Evolutionary conservation across 2,888 invertebrate species (phyloP).

Genomic region (Coelogynopora nodosa): DNA sequence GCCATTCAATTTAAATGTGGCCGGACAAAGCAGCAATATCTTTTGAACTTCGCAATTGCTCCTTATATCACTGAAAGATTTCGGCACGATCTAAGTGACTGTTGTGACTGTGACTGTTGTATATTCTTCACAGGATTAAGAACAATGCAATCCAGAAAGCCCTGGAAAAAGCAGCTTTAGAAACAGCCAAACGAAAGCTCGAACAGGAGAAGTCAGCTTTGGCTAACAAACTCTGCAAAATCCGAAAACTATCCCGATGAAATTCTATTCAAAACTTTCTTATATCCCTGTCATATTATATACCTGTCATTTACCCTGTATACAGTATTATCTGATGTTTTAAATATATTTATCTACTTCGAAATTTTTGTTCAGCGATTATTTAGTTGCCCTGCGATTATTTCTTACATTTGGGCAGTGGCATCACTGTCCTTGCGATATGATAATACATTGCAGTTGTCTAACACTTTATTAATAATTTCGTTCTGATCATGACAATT

Average conservation of each 20-base stretch:
- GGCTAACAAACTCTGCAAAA: neutral
- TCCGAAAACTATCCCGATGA: neutral
- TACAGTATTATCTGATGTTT: neutral
- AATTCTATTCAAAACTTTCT: neutral
- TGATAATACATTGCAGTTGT: too few relatives aligned
- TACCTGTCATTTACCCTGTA: neutral
- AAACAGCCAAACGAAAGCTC: neutral
- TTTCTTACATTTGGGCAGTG: conserved; percentile 31
- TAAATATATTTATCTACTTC: neutral
- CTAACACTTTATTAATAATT: too few relatives aligned
- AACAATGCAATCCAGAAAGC: neutral
- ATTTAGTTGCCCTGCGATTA: conserved; percentile 12
- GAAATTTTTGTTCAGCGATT: conserved; percentile 23
- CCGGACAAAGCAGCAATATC: neutral
- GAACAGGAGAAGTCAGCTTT: neutral
- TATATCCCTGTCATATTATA: neutral
- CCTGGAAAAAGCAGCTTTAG: neutral
- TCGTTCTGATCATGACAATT: too few relatives aligned
- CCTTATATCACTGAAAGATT: neutral
- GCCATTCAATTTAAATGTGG: neutral
- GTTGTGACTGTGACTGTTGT: neutral
- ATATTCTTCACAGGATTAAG: neutral
- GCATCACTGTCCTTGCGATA: neutral
- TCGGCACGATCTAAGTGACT: neutral
- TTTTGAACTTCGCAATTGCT: neutral